Conservation (phyloP, 2,888 invertebrate genomes). For the Harpagoxenus sublaevis region DNA sequence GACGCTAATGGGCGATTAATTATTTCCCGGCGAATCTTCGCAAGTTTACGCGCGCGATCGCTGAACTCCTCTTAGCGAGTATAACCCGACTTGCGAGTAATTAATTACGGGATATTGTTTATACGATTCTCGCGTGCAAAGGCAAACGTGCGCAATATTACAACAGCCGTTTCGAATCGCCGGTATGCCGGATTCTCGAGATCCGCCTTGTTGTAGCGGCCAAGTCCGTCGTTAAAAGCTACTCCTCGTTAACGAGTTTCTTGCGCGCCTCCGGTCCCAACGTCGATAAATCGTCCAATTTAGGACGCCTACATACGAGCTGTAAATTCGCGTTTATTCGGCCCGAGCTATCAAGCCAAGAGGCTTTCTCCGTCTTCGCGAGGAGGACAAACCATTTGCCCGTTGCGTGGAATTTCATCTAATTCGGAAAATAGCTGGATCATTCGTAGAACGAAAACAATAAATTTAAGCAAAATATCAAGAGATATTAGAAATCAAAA, state of each 20-base stretch:
- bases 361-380: not conserved
- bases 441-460: not conserved
- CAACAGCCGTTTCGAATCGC: slow-evolving; percentile 12
- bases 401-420: slow-evolving; percentile 3
- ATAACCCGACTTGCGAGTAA: slow-evolving; percentile 8
- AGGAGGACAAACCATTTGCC: not conserved
- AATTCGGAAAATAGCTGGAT: not conserved
- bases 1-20: slow-evolving; percentile 50
- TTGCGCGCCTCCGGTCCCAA: slow-evolving; percentile 33
- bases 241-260: slow-evolving; percentile 58
- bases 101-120: slow-evolving; percentile 28
- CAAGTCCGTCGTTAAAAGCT: slow-evolving; percentile 49
- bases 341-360: not conserved
- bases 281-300: slow-evolving; percentile 53
- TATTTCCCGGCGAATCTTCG: slow-evolving; percentile 26
- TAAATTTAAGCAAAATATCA: not conserved
- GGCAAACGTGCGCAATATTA: not conserved
- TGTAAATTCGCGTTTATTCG: slow-evolving; percentile 41
- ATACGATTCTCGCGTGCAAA: slow-evolving; percentile 10
- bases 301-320: slow-evolving; percentile 10
- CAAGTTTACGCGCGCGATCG: slow-evolving; percentile 19
- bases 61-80: slow-evolving; percentile 33
- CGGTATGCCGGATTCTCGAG: slow-evolving; percentile 3
- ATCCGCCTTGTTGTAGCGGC: slow-evolving; percentile 31
- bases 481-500: not conserved